Conservation (phyloP, 2,888 invertebrate genomes). For the Watsonalla cultraria region DNA sequence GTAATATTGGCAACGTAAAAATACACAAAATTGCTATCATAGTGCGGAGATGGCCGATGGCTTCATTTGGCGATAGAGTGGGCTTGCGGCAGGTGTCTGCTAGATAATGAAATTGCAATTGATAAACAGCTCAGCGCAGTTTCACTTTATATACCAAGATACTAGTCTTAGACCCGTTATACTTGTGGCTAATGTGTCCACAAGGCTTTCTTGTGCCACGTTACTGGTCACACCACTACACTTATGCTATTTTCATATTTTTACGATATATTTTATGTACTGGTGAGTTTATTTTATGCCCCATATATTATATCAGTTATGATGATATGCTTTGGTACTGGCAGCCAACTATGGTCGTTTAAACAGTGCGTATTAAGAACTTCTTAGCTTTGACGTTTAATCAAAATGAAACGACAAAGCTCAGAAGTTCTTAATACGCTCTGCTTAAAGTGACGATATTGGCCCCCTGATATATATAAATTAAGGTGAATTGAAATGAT, state of each 20-base stretch:
- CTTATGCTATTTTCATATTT: conserved; percentile 31
- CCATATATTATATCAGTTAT: conserved; percentile 1
- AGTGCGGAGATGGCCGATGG: conserved; percentile 16
- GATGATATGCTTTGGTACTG: background rate
- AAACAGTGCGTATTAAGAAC: too few relatives aligned
- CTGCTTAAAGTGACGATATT: too few relatives aligned
- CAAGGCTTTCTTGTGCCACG: conserved; percentile 63
- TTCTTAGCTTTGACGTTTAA: too few relatives aligned
- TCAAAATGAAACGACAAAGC: too few relatives aligned
- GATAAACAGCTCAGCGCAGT: conserved; percentile 58
- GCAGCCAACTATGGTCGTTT: background rate
- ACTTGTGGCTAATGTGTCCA: conserved; percentile 48
- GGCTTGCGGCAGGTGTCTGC: conserved; percentile 39
- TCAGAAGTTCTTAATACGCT: background rate
- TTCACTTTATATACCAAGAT: conserved; percentile 65
- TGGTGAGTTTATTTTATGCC: conserved; percentile 23
- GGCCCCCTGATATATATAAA: too few relatives aligned
- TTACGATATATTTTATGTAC: conserved; percentile 27
- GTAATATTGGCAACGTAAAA: too few relatives aligned
- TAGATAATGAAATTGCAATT: conserved; percentile 68
- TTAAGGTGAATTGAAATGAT: too few relatives aligned
- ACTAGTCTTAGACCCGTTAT: conserved; percentile 52
- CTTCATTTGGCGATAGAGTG: background rate
- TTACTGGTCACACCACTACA: conserved; percentile 29
- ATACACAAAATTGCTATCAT: conserved; percentile 3